Base-by-base conservation (phyloP, 2,113 vertebrate genomes). In the Corythornis vintsioides region DNA sequence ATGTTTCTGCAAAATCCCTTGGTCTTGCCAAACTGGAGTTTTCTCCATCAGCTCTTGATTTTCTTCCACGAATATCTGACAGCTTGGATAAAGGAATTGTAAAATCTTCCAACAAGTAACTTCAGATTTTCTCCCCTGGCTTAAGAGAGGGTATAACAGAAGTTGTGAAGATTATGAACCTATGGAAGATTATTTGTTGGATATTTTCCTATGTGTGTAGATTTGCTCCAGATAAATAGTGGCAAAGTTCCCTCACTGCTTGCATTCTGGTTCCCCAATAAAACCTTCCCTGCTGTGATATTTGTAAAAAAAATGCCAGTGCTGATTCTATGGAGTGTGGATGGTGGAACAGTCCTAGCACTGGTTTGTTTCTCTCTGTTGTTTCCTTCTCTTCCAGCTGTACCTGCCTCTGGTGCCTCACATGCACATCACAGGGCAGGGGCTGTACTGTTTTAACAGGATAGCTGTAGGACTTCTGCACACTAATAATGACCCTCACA, bases 91-190 rank as follows among this genome's bases (percentile, higher is more conserved):
- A 95, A 82, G 24, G 13, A 38, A n/a, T 85, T 61, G 53, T 33
- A 85, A 94, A 85, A 85, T 88, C 75, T 88, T 91, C 50, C 74
- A 87, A 55, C 25, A 85, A 85, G 33, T 50, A 48, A 83, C 11
- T 82, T 74, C 14, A 45, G 26, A 11, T 89, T 85, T 94, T 91
- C 21, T 87, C 28, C 38, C 19, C 35, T 79, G 67, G 40, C 24
- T 85, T 92, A 83, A 87, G 59, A 89, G 24, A 82, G 24, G 8
- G 13, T 61, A 4, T 76, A 73, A 81, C 64, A 90, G 55, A 86
- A 85, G 38, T 61, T 85, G 26, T 87, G 66, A 87, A 57, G 13
- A 92, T 85, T 38, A 38, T 38, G 38, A 38, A 76, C 16, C 47
- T 48, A 7, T 79, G 70, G 35, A 91, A 72, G 70, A 65, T 84